Evolutionary conservation across 2,113 vertebrate genomes (phyloP).

Genomic region (Paradisaea rubra): DNA sequence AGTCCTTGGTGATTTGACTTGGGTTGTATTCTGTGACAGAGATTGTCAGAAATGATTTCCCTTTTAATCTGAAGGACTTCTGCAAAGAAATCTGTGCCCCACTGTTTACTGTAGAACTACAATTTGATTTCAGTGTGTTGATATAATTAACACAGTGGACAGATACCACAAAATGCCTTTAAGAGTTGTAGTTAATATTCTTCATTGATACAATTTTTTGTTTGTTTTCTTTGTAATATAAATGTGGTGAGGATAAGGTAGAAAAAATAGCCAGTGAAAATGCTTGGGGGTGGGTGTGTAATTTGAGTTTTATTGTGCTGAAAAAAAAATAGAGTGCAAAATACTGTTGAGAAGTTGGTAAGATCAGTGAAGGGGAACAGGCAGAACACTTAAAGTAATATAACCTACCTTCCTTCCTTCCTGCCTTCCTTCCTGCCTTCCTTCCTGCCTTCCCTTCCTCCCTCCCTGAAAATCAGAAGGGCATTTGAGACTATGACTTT

Average conservation of each 20-base stretch:
- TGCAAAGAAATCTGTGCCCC: neutral
- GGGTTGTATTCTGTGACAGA: neutral
- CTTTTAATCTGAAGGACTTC: neutral
- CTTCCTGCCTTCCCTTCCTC: neutral
- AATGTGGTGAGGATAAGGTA: neutral
- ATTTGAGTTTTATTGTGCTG: neutral
- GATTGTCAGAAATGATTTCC: neutral
- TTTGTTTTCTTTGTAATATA: neutral
- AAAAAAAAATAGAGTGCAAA: neutral
- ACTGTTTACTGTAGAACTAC: neutral
- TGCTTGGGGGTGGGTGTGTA: accelerated
- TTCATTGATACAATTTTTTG: neutral
- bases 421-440: too few relatives aligned
- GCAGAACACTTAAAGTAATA: neutral
- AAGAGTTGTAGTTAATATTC: neutral
- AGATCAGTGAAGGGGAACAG: neutral
- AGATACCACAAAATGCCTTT: neutral
- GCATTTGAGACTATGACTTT: neutral
- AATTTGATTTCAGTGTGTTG: neutral
- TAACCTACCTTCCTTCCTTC: too few relatives aligned
- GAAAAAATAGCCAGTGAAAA: neutral
- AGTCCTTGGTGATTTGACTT: neutral
- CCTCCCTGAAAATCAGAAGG: neutral
- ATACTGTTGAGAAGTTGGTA: neutral
- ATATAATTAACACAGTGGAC: neutral